A percentile compares a stretch with the other conserved stretches of the same genome.
These are phyloP conservation scores for Egretta garzetta DNA, from an alignment of 2,113 vertebrate species.

Conservation along the genomic window DNA sequence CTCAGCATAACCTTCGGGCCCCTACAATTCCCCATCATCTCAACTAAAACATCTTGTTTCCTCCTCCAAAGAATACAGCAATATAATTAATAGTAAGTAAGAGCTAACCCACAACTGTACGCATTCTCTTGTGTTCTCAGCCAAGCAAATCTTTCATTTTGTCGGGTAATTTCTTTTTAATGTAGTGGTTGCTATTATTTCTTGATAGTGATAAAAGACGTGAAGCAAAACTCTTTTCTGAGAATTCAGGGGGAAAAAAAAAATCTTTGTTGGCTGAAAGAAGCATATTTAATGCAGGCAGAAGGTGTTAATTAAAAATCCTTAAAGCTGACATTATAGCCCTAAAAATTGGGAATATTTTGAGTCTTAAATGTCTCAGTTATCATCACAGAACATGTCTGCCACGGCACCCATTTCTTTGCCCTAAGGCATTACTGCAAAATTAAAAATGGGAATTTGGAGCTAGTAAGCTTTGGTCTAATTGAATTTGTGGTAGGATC, in stretches of 20 bases:
- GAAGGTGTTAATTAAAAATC: constrained; percentile 71
- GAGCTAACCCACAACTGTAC: neutral
- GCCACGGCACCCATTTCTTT: neutral
- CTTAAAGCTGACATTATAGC: constrained; percentile 38
- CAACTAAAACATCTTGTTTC: neutral
- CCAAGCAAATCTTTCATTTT: constrained; percentile 60
- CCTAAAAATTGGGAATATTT: constrained; percentile 29
- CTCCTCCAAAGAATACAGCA: neutral
- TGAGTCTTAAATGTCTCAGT: constrained; percentile 41
- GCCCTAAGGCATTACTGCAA: constrained; percentile 34
- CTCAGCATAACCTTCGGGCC: neutral
- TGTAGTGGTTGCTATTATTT: constrained; percentile 57
- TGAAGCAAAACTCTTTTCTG: constrained; percentile 44
- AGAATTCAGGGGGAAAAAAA: constrained; percentile 13
- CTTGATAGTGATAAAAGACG: constrained; percentile 54
- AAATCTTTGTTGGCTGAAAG: constrained; percentile 27
- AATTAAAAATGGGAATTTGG: constrained; percentile 58
- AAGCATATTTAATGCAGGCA: constrained; percentile 46
- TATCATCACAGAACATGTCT: constrained; percentile 32
- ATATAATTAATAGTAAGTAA: constrained; percentile 11
- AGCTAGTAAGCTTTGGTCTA: constrained; percentile 49
- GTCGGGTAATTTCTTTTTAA: constrained; percentile 61
- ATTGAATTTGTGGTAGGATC: constrained; percentile 41
- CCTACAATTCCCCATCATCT: neutral
- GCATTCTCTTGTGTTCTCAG: neutral